Conservation (phyloP, 1,140 invertebrate species). For the Caenorhabditis brenneri region DNA sequence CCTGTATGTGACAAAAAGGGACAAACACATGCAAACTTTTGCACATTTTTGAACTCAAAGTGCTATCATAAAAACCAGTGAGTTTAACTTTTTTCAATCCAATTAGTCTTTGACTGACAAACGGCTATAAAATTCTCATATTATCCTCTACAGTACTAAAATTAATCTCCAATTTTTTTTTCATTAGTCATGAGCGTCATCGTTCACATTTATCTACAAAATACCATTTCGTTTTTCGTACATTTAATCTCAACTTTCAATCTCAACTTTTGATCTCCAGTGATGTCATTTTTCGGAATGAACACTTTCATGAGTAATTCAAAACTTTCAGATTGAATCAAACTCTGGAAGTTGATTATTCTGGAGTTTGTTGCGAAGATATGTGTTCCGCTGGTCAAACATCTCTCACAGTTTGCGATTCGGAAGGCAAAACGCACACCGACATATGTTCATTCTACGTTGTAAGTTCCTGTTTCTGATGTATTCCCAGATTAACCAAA, state of each 20-base stretch:
- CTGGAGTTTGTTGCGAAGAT: constrained; percentile 27
- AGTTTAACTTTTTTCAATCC: background rate
- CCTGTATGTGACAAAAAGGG: constrained; percentile 23
- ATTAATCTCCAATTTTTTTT: too few species aligned
- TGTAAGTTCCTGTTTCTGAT: constrained; percentile 22
- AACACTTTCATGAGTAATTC: background rate
- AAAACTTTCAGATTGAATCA: background rate
- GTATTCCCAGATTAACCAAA: background rate
- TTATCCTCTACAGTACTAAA: too few species aligned
- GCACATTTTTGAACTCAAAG: constrained; percentile 32
- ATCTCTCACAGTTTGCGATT: constrained; percentile 24
- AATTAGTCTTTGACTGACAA: background rate
- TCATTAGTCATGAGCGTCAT: too few species aligned
- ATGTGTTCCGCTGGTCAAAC: constrained; percentile 24
- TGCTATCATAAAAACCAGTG: constrained; percentile 31
- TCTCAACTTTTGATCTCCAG: too few species aligned
- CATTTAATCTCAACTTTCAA: too few species aligned
- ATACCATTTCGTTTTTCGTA: too few species aligned
- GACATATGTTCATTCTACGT: constrained; percentile 42
- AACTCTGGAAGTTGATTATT: constrained; percentile 25
- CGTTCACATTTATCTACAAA: too few species aligned
- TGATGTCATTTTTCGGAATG: too few species aligned
- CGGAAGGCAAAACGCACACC: background rate
- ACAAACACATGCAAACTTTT: constrained; percentile 24
- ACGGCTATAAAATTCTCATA: too few species aligned